Base-by-base conservation (phyloP, 2,113 vertebrate species). In the Trematomus loennbergii region DNA sequence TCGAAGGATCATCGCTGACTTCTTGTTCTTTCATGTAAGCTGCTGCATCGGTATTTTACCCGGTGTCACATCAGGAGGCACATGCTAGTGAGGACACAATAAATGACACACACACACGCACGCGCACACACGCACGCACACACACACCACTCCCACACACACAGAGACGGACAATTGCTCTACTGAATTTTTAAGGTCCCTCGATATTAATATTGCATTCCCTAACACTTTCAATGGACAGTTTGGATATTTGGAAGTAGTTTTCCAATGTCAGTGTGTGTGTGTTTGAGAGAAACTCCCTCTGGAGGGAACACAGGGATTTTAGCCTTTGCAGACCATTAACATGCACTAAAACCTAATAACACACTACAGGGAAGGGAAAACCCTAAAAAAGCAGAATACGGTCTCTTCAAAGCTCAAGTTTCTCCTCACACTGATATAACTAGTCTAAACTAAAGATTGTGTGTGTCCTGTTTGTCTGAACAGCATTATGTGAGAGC, bases 51-150 rank as follows among this genome's bases (percentile, higher is more conserved):
- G 11, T 29, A 0, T 52, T 48, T 66, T 16, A 2, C 76, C 55
- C 9, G 12, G 4, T 62, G 82, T 86, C 75, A 84, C 57, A 49
- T 86, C 79, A 84, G 79, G 18, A 45, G 72, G 33, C 70, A 70
- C 33, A 63, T 17, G 72, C 29, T 33, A 6, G 49, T 65, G 18
- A 61, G 53, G 77, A 20, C 1, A 72, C 12, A 29, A 2, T 52
- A 65, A 17, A 45, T 72, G 63, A 71, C 17, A 54, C 49, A n/a
- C 12, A 67, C 4, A 50, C 25, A 67, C 25, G 33, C 20, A 65
- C 62, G 49, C 62, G 25, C 12, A 22, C 62, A 48, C 18, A 63
- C 18, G 16, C 12, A 20, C 61, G 43, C 16, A 33, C 59, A 61
- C 15, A 36, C 33, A 43, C 36, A 61, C 59, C 33, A 36, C 22